Conservation (phyloP, 2,888 invertebrate species). For the Meghimatium bilineatum region DNA sequence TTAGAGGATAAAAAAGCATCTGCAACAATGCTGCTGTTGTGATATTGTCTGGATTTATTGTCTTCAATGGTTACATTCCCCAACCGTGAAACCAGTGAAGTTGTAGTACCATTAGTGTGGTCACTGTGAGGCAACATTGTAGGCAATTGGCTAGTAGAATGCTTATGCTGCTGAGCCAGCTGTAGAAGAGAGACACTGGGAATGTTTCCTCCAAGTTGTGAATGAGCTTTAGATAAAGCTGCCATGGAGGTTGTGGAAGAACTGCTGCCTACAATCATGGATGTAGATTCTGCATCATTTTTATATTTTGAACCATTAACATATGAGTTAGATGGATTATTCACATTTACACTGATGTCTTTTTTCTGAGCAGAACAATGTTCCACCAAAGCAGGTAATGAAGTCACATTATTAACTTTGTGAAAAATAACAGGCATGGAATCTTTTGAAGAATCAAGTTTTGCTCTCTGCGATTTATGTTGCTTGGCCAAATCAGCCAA, state of each 20-base stretch:
- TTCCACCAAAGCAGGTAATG: neutral
- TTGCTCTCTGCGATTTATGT: constrained; percentile 12
- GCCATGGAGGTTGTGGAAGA: neutral
- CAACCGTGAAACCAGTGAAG: neutral
- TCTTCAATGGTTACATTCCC: constrained; percentile 14
- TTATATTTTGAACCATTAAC: neutral
- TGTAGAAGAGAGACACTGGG: neutral
- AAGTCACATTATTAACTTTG: constrained; percentile 2
- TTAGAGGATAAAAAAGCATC: too few species aligned
- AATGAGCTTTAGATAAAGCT: neutral
- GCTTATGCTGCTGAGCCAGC: constrained; percentile 25
- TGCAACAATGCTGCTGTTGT: neutral
- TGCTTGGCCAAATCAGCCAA: constrained; percentile 26
- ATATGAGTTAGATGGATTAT: neutral
- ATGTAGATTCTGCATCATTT: neutral
- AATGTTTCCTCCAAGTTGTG: neutral
- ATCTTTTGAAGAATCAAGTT: neutral
- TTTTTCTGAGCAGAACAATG: constrained; percentile 16
- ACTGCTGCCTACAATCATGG: neutral
- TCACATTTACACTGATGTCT: neutral
- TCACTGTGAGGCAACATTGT: neutral
- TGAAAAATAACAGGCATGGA: neutral
- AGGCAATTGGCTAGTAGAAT: neutral
- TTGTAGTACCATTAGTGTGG: neutral
- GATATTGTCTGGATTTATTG: neutral